Conservation (phyloP, 2,113 vertebrate genomes). For the Ophiodon elongatus region DNA sequence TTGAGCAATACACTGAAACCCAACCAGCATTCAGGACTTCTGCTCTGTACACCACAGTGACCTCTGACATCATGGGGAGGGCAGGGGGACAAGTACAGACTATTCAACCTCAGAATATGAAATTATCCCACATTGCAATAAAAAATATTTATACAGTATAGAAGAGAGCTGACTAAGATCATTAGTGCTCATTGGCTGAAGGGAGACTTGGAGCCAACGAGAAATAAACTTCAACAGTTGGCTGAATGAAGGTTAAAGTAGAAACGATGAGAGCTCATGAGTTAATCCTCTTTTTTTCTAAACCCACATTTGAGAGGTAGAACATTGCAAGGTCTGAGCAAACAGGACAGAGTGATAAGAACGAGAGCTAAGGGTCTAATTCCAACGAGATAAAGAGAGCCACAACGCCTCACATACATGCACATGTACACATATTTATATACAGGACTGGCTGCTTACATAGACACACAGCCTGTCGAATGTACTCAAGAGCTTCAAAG, state of each 20-base stretch:
- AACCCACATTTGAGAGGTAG: constrained; percentile 64
- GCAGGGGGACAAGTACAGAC: not conserved
- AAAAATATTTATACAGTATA: not conserved
- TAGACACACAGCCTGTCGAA: not conserved
- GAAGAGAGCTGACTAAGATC: constrained; percentile 3
- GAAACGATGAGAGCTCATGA: constrained; percentile 67
- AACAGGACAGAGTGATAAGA: constrained; percentile 82
- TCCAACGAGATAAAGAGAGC: constrained; percentile 83
- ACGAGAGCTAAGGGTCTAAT: constrained; percentile 83
- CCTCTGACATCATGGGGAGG: constrained; percentile 7
- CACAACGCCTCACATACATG: constrained; percentile 33
- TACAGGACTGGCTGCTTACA: not conserved
- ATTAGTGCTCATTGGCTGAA: constrained; percentile 43
- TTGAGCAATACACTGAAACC: not conserved
- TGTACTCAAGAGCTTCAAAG: not conserved
- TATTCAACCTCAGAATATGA: not conserved
- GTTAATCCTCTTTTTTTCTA: constrained; percentile 71
- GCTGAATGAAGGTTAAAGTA: constrained; percentile 47
- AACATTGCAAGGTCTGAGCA: constrained; percentile 82
- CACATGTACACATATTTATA: constrained; percentile 24
- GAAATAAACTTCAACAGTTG: constrained; percentile 38
- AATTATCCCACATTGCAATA: constrained; percentile 1
- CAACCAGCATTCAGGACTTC: not conserved
- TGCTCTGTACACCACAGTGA: not conserved
- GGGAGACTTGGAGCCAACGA: not conserved